Conservation (phyloP, 1,140 invertebrate species). For the Limonius californicus region DNA sequence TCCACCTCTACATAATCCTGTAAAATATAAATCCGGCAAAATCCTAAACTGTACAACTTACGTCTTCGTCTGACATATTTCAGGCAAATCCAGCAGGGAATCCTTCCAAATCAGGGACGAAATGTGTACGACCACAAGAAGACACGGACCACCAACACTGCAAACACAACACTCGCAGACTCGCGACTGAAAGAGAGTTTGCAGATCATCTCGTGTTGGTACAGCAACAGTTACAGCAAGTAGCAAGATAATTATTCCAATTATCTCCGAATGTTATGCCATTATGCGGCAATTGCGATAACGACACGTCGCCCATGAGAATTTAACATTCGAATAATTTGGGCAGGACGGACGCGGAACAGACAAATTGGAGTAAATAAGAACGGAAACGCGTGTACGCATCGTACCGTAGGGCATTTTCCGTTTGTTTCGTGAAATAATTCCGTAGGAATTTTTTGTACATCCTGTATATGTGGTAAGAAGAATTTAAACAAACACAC, state of each 20-base stretch:
- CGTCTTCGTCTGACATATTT: constrained; percentile 6
- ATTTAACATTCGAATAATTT: not conserved
- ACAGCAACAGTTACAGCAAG: not conserved
- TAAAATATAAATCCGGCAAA: too few relatives aligned
- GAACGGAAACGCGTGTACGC: not conserved
- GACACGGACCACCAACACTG: not conserved
- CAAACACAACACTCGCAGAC: not conserved
- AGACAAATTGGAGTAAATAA: not conserved
- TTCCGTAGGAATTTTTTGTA: too few relatives aligned
- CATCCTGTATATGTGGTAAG: too few relatives aligned
- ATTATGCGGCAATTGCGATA: constrained; percentile 6
- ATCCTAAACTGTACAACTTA: not conserved
- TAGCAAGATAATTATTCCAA: constrained; percentile 1
- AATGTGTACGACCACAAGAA: not conserved
- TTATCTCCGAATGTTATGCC: not conserved
- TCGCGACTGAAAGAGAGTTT: not conserved
- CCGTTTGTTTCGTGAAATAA: too few relatives aligned
- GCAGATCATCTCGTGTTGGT: constrained; percentile 1
- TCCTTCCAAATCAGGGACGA: not conserved
- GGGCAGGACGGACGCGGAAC: not conserved
- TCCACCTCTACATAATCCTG: too few relatives aligned
- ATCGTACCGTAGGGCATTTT: too few relatives aligned
- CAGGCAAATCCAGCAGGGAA: not conserved
- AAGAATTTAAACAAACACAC: too few relatives aligned
- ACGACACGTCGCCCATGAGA: constrained; percentile 2